Evolutionary conservation across 2,113 vertebrate species (phyloP).

Genomic region (Danionella cerebrum): DNA sequence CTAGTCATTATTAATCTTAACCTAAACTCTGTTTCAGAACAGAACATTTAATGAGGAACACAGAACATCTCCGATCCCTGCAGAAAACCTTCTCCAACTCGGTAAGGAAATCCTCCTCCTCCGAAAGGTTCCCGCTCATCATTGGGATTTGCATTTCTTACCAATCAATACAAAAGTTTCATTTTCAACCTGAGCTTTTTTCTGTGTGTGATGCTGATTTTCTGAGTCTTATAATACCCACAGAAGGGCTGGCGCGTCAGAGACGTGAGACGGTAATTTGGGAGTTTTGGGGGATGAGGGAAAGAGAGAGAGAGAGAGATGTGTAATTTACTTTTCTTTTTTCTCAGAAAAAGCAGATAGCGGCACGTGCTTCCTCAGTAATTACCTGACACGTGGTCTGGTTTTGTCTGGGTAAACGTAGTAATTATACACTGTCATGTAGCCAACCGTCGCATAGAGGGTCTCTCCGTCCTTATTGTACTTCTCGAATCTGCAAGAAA

Average conservation of each 20-base stretch:
- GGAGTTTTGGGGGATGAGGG: conserved; percentile 59
- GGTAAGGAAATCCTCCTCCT: background rate
- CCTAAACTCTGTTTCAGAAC: no score
- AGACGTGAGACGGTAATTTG: conserved; percentile 69
- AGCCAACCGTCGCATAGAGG: conserved; percentile 97
- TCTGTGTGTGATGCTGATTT: conserved; percentile 58
- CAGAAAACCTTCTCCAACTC: background rate
- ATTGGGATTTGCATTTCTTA: conserved; percentile 45
- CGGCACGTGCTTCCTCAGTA: conserved; percentile 89
- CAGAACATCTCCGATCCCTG: no score
- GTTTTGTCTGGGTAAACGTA: conserved; percentile 99
- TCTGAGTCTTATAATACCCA: conserved; percentile 56
- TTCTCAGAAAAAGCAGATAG: conserved; percentile 67
- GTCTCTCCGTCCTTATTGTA: conserved; percentile 99
- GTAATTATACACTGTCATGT: conserved; percentile 99
- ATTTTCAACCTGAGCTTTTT: conserved; percentile 57
- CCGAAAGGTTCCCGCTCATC: conserved; percentile 29
- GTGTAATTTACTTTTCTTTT: conserved; percentile 73
- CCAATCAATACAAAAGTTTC: conserved; percentile 57
- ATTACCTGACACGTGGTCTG: conserved; percentile 99
- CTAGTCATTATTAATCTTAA: no score
- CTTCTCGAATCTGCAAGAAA: conserved; percentile 93
- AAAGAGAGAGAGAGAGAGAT: conserved; percentile 70
- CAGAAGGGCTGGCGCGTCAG: conserved; percentile 57
- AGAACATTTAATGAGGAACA: no score